Conservation (phyloP, 23 tunicate genomes). For the Phallusia fumigata region DNA sequence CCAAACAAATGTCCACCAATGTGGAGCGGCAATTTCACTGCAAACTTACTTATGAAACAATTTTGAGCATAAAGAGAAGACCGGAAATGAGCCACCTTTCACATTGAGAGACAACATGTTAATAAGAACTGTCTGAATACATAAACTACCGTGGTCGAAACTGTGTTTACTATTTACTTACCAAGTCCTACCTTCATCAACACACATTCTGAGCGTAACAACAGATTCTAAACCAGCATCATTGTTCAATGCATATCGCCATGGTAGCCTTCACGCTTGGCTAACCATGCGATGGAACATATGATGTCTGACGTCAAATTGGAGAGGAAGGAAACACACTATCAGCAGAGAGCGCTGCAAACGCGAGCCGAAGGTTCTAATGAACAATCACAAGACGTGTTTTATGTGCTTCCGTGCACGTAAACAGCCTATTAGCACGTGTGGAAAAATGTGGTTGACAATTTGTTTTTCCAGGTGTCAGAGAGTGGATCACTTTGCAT, state of each 20-base stretch:
- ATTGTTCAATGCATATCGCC: neutral
- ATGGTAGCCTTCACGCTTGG: constrained; percentile 16
- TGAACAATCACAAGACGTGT: no score
- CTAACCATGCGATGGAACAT: constrained; percentile 15
- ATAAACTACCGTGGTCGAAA: no score
- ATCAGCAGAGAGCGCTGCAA: neutral
- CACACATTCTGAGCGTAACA: no score
- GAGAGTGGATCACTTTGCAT: neutral
- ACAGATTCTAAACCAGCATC: neutral
- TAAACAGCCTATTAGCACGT: neutral
- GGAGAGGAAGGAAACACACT: constrained; percentile 21
- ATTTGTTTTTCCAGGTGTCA: no score
- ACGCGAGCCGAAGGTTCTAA: neutral
- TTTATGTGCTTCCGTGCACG: constrained; percentile 2
- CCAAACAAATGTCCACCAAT: neutral
- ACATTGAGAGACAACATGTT: no score
- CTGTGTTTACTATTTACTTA: no score
- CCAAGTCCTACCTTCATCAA: no score
- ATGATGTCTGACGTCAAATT: neutral
- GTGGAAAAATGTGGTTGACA: neutral
- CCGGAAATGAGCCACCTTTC: no score
- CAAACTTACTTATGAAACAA: neutral
- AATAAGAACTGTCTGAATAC: no score
- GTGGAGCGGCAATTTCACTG: neutral
- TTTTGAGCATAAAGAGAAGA: neutral